phyloP scores from a whole-genome alignment of 2,797 vertebrate genomes.

The Semaprochilodus insignis region DNA sequence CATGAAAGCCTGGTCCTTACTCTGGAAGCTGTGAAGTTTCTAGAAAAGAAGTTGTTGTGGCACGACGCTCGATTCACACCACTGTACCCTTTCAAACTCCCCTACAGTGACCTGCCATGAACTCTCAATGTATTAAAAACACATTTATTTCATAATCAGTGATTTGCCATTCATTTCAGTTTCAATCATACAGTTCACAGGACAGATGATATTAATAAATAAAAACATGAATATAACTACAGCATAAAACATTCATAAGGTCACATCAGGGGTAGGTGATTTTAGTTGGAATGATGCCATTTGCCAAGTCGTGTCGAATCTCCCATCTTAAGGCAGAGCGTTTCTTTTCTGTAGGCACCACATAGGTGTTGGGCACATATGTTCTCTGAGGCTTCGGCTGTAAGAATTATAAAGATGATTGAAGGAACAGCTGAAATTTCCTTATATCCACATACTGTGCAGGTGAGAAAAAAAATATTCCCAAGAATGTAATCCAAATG shows the following conservation, averaged over 20 bases:
- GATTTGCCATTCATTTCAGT: constrained; percentile 38
- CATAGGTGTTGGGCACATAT: constrained; percentile 82
- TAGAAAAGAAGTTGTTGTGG: constrained; percentile 90
- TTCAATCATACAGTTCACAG: constrained; percentile 45
- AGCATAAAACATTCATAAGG: constrained; percentile 3
- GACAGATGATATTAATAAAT: constrained; percentile 31
- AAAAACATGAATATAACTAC: constrained; percentile 20
- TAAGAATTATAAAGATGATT: constrained; percentile 22
- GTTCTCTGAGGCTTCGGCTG: constrained; percentile 73
- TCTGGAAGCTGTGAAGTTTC: constrained; percentile 78
- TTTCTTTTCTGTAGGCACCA: constrained; percentile 89
- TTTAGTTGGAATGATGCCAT: constrained; percentile 76
- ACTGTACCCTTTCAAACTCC: constrained; percentile 83
- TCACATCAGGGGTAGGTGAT: constrained; percentile 39
- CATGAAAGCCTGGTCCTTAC: constrained; percentile 86
- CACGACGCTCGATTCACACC: constrained; percentile 79
- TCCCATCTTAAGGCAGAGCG: constrained; percentile 86
- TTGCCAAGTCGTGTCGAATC: constrained; percentile 85
- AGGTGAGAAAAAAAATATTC: not conserved
- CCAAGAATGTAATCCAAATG: not conserved
- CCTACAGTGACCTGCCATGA: constrained; percentile 83
- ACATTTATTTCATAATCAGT: constrained; percentile 54
- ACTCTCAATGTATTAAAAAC: constrained; percentile 43
- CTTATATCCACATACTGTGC: not conserved
- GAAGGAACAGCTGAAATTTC: not conserved